These are phyloP conservation scores for Cepaea nemoralis DNA, from an alignment of 1,140 invertebrate genomes.

Conservation along the genomic window DNA sequence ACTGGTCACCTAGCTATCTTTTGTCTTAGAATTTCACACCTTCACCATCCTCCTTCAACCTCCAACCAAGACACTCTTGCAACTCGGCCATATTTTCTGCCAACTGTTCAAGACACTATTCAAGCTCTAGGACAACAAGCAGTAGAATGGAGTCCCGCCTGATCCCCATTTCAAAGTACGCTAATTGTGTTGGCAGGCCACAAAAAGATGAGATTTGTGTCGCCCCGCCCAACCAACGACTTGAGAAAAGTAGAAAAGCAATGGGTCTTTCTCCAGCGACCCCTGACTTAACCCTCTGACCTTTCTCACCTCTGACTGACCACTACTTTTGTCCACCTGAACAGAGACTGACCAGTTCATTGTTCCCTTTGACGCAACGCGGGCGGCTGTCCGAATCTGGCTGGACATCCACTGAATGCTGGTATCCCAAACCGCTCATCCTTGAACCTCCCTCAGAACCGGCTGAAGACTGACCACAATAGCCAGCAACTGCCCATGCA, in stretches of 20 bases:
- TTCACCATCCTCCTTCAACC: too few relatives aligned
- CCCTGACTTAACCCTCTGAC: not conserved
- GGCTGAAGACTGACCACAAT: not conserved
- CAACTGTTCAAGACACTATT: not conserved
- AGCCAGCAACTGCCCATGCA: not conserved
- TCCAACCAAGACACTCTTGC: too few relatives aligned
- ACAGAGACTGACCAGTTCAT: not conserved
- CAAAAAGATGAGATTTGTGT: not conserved
- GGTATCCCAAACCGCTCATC: not conserved
- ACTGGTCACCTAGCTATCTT: too few relatives aligned
- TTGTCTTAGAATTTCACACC: too few relatives aligned
- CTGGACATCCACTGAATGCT: not conserved
- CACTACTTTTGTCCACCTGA: not conserved
- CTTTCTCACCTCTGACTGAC: not conserved
- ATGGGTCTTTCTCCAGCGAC: not conserved
- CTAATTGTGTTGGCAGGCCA: not conserved
- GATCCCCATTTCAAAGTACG: not conserved
- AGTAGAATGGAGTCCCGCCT: not conserved
- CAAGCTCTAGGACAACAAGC: not conserved
- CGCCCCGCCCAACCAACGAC: slow-evolving; percentile 7
- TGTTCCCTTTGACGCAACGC: not conserved
- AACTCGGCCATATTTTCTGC: too few relatives aligned
- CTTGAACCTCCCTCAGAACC: not conserved
- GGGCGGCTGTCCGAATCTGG: not conserved
- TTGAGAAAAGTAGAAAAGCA: not conserved